phyloP scores from a whole-genome alignment of 2,888 invertebrate genomes.

The Leptinotarsa tumamoca region DNA sequence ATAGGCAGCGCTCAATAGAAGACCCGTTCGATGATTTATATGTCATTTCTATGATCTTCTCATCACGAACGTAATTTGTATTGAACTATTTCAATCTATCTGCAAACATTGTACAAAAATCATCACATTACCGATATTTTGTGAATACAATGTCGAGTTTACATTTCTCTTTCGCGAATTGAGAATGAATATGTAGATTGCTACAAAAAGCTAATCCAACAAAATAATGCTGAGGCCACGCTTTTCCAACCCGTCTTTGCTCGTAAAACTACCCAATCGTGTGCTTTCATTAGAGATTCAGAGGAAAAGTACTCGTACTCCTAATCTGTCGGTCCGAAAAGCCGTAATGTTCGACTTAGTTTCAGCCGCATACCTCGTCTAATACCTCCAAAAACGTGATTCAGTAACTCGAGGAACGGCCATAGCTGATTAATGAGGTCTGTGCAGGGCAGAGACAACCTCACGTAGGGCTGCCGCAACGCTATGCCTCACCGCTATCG shows the following conservation, averaged over 20 bases:
- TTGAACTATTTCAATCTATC: too few species aligned
- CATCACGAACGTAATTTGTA: too few species aligned
- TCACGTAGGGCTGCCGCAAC: slow-evolving; percentile 49
- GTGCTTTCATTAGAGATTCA: slow-evolving; percentile 3
- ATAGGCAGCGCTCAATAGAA: too few species aligned
- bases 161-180: too few species aligned
- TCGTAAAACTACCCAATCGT: background rate
- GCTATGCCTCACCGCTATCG: slow-evolving; percentile 48
- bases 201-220: background rate
- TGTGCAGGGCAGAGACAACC: slow-evolving; percentile 48
- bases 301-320: slow-evolving; percentile 7
- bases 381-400: slow-evolving; percentile 43
- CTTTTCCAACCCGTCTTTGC: background rate
- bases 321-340: slow-evolving; percentile 5
- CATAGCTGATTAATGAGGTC: slow-evolving; percentile 53
- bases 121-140: too few species aligned
- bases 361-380: slow-evolving; percentile 29
- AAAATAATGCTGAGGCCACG: background rate
- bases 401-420: slow-evolving; percentile 42
- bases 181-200: too few species aligned
- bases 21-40: too few species aligned
- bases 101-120: too few species aligned
- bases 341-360: slow-evolving; percentile 28
- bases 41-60: too few species aligned
- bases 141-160: background rate